Evolutionary conservation across 2,113 vertebrate genomes (phyloP).

Genomic region (Chionomys nivalis): DNA sequence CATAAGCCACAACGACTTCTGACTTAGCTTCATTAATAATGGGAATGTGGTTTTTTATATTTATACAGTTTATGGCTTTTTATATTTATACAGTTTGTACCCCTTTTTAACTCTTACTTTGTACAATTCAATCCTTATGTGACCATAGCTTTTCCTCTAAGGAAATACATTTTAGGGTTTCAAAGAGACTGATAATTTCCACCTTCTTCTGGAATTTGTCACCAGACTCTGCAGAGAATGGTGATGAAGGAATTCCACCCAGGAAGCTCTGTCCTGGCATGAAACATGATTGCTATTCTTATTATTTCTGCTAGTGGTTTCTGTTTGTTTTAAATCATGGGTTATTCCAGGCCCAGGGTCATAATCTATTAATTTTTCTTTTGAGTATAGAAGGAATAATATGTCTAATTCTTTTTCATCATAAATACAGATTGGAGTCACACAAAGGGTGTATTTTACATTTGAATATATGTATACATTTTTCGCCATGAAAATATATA

Average conservation of each 20-base stretch:
- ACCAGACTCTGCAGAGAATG: neutral
- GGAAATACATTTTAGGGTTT: neutral
- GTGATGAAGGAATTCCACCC: neutral
- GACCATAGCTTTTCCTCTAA: neutral
- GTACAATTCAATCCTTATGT: neutral
- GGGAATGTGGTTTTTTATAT: neutral
- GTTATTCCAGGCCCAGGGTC: neutral
- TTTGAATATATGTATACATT: neutral
- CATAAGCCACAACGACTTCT: neutral
- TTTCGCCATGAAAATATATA: neutral
- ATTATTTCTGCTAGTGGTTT: neutral
- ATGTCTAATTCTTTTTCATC: neutral
- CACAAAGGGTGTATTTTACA: neutral
- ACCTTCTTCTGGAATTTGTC: constrained; percentile 3
- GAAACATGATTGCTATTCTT: neutral
- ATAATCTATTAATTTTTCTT: neutral
- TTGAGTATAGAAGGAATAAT: constrained; percentile 12
- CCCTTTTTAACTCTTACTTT: neutral
- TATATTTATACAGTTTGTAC: neutral
- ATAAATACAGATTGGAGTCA: neutral
- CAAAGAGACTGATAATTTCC: neutral
- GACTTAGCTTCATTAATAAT: neutral
- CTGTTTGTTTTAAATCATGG: neutral
- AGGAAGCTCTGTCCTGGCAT: neutral
- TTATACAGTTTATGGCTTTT: neutral